A percentile compares a stretch with the other conserved stretches of the same genome.
Evolutionary conservation across 2,113 vertebrate genomes (phyloP).

Genomic region (Psammodynastes pulverulentus): DNA sequence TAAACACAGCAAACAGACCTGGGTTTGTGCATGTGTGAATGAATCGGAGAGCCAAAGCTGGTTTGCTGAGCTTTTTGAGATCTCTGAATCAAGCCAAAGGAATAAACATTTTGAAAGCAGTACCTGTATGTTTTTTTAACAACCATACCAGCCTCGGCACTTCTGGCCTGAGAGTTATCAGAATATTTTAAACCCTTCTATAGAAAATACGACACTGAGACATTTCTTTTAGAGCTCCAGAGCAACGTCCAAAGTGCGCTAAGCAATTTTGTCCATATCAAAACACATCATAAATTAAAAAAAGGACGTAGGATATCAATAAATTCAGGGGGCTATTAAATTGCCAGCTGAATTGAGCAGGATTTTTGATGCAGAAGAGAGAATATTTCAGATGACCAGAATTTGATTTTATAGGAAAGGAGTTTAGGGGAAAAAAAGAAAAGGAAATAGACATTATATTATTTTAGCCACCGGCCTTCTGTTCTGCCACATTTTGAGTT

Average conservation of each 20-base stretch:
- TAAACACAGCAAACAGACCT: background rate
- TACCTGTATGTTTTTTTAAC: background rate
- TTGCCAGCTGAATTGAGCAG: background rate
- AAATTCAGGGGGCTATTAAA: background rate
- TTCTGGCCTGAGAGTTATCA: background rate
- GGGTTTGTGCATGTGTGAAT: background rate
- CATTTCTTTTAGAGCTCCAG: background rate
- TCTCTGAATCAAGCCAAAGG: no score
- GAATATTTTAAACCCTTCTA: background rate
- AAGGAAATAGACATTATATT: slow-evolving; percentile 21
- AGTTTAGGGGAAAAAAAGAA: background rate
- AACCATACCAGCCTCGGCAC: background rate
- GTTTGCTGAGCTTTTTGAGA: background rate
- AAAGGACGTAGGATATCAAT: no score
- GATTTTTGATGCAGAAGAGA: slow-evolving; percentile 1
- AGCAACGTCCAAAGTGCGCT: background rate
- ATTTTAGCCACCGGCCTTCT: background rate
- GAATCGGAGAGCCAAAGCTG: background rate
- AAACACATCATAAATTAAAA: background rate
- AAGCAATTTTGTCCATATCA: background rate
- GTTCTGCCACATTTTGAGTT: slow-evolving; percentile 17
- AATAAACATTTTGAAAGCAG: background rate
- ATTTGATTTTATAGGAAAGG: background rate
- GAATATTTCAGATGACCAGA: background rate
- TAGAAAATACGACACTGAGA: background rate